A percentile compares a stretch with the other conserved stretches of the same genome.
These are phyloP conservation scores for Dryobates pubescens DNA, from an alignment of 2,797 vertebrate genomes.

Conservation along the genomic window DNA sequence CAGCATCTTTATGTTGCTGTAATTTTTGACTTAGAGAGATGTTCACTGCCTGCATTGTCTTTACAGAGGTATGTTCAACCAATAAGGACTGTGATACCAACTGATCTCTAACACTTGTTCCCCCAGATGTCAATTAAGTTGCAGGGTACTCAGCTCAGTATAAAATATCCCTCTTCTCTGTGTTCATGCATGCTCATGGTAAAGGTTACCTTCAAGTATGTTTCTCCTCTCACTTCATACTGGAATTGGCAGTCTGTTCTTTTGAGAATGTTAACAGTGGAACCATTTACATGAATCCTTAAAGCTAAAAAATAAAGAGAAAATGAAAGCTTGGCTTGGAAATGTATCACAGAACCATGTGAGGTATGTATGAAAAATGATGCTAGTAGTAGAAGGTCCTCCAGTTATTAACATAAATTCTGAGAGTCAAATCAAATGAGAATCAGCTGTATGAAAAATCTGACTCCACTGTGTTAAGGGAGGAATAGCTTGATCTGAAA, in stretches of 20 bases:
- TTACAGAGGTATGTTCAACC: neutral
- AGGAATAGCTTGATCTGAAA: neutral
- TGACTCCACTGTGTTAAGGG: neutral
- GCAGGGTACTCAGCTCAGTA: neutral
- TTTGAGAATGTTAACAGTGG: conserved; percentile 91
- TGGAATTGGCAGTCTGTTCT: conserved; percentile 92
- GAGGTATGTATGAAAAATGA: neutral
- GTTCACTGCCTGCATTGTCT: neutral
- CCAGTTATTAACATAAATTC: neutral
- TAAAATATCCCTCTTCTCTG: neutral
- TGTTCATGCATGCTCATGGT: neutral
- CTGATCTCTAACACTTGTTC: neutral
- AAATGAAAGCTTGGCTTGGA: neutral
- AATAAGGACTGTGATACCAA: neutral
- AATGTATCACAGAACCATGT: neutral
- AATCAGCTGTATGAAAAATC: neutral
- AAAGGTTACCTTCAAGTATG: conserved; percentile 89
- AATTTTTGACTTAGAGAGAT: neutral
- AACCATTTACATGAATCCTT: conserved; percentile 90
- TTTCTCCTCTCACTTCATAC: conserved; percentile 91
- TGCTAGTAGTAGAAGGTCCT: neutral
- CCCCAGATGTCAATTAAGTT: neutral
- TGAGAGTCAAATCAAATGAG: neutral
- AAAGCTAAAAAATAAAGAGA: conserved; percentile 80
- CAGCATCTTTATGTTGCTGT: neutral